Conservation (phyloP, 2,797 vertebrate genomes). For the Tolypeutes matacus region DNA sequence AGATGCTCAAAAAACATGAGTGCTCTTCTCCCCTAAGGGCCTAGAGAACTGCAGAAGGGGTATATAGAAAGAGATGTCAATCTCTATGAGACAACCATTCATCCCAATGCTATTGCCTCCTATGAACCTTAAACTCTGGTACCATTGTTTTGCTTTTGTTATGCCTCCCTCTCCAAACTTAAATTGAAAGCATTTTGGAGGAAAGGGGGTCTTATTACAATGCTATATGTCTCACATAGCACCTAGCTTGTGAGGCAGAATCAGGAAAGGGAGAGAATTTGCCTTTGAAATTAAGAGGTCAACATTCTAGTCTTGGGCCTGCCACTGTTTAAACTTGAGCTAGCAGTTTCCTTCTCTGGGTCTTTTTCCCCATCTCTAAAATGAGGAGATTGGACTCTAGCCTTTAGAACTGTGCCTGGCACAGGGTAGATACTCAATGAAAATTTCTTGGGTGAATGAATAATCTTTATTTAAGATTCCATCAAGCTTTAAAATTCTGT, state of each 20-base stretch:
- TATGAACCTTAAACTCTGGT: not conserved
- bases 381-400: not conserved
- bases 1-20: not conserved
- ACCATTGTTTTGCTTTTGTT: not conserved
- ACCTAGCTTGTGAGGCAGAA: not conserved
- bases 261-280: not conserved
- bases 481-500: slow-evolving; percentile 41
- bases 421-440: slow-evolving; percentile 3
- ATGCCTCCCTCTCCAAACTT: not conserved
- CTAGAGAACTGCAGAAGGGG: not conserved
- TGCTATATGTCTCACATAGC: not conserved
- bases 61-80: not conserved
- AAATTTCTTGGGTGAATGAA: not conserved
- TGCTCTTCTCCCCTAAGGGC: not conserved
- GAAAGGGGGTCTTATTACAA: not conserved
- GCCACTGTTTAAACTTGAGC: not conserved
- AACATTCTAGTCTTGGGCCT: not conserved
- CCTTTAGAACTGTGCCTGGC: not conserved
- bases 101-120: not conserved
- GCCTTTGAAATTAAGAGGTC: not conserved
- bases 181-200: not conserved
- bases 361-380: not conserved
- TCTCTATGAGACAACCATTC: not conserved
- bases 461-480: slow-evolving; percentile 47
- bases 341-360: not conserved